Conservation (phyloP, 1,140 invertebrate species). For the Sminthurinus signatus region DNA sequence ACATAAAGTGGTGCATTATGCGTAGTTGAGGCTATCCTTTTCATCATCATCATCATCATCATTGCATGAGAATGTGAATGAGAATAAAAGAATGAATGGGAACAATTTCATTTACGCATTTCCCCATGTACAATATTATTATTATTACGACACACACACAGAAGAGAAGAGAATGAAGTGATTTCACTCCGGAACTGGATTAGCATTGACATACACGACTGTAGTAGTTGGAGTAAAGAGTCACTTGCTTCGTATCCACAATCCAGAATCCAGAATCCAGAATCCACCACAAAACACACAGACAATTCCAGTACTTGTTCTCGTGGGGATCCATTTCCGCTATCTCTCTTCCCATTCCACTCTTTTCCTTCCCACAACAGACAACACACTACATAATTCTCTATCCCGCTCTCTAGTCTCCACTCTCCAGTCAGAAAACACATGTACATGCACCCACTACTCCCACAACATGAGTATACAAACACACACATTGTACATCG, state of each 20-base stretch:
- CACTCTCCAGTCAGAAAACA: neutral
- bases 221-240: neutral
- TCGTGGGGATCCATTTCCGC: conserved; percentile 20
- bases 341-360: conserved; percentile 10
- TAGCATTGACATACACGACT: conserved; percentile 13
- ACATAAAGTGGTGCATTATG: too few relatives aligned
- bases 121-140: too few relatives aligned
- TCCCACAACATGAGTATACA: neutral
- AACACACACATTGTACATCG: neutral
- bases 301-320: neutral
- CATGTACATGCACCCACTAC: conserved; percentile 1
- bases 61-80: too few relatives aligned
- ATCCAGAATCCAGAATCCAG: too few relatives aligned
- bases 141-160: neutral
- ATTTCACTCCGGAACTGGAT: conserved; percentile 16
- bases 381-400: too few relatives aligned
- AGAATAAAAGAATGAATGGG: too few relatives aligned
- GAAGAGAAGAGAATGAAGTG: too few relatives aligned
- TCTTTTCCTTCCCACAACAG: neutral
- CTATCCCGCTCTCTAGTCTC: neutral
- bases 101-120: too few relatives aligned
- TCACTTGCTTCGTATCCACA: neutral
- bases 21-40: too few relatives aligned
- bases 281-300: neutral
- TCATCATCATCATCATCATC: too few relatives aligned